Conservation (phyloP, 2,113 vertebrate genomes). For the Jaculus jaculus region DNA sequence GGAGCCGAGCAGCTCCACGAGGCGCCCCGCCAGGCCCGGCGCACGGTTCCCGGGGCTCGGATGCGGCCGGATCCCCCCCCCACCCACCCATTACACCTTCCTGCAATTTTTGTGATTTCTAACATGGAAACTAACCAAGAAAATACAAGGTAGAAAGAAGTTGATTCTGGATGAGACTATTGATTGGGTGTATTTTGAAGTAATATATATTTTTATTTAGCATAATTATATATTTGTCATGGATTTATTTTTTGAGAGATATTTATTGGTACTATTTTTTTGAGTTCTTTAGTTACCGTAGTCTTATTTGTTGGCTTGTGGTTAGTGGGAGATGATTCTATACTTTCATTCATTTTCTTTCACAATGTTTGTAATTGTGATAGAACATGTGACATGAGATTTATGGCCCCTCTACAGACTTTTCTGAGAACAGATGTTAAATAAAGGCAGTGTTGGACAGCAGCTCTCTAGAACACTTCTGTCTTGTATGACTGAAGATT, state of each 20-base stretch:
- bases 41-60: neutral
- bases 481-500: too few species aligned
- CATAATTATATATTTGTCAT: neutral
- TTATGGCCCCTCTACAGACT: too few species aligned
- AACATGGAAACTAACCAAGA: neutral
- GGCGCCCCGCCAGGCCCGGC: neutral
- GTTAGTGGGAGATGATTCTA: too few species aligned
- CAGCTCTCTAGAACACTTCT: too few species aligned
- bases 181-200: neutral
- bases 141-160: neutral
- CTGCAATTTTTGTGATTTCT: slow-evolving; percentile 27
- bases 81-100: slow-evolving; percentile 86
- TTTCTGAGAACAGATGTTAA: too few species aligned
- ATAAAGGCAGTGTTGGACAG: too few species aligned
- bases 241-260: neutral
- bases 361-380: too few species aligned
- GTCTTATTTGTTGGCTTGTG: too few species aligned
- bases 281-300: neutral
- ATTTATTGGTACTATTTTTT: neutral
- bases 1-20: neutral
- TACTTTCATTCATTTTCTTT: too few species aligned
- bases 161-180: neutral
- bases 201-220: neutral
- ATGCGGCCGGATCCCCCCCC: slow-evolving; percentile 77
- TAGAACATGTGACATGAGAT: too few species aligned